Base-by-base conservation (phyloP, 2,113 vertebrate genomes). In the Mionectes macconnelli region DNA sequence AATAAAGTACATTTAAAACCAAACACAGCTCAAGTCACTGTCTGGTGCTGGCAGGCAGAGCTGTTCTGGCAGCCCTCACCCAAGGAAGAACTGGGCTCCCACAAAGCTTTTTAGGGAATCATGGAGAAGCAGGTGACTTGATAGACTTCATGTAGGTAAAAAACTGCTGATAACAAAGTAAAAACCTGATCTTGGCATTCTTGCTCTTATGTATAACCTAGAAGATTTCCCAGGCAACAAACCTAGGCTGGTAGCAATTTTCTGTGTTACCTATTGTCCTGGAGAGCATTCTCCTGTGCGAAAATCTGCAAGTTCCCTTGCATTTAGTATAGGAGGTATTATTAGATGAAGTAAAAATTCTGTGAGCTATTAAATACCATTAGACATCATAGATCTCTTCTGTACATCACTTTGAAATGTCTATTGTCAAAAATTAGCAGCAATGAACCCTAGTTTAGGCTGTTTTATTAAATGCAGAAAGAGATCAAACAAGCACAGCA, bases 361-460 rank as follows among this genome's bases (percentile, higher is more conserved):
- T 63, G 78, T 16, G 52, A 87, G 64, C 47, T 77, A 89, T 60
- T 86, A 88, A 77, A 52, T 59, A 80, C 35, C 44, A 74, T 67
- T 84, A 75, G 42, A 84, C 39, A 84, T 52, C 45, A 89, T 4
- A 87, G 33, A 74, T 74, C 24, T 69, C 37, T 57, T 47, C 42
- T 74, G 59, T 27, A 40, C 37, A 70, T 74, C 75, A 28, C 64
- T 70, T n/a, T 23, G 64, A 92, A 90, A 74, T 28, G 81, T n/a
- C 73, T 89, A 72, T 27, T 44, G 42, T 78, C 25, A 87, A 89
- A 95, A 90, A 81, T 55, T 63, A 86, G 74, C 22, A 77, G 35
- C 37, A 24, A 31, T 11, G 44, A 81, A 28, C 52, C 69, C 25
- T 25, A 12, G 0, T 47, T 77, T 44, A 85, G 60, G 53, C 5